Percentiles rank a stretch among this genome's conserved stretches.
Conservation (phyloP, 2,797 vertebrate species). For the Malacoctenus gilli region DNA sequence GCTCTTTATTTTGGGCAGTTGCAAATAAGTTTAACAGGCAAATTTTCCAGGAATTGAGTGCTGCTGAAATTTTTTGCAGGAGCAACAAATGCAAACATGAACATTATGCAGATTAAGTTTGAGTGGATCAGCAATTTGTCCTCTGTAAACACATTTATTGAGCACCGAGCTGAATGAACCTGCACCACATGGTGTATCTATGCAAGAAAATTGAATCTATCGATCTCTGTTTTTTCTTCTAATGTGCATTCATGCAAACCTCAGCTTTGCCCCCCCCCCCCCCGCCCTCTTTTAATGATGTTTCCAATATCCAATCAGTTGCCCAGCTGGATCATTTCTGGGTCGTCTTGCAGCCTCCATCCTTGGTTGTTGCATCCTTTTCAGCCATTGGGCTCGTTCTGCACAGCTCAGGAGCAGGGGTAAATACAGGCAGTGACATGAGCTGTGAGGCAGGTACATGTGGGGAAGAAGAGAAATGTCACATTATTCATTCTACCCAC, state of each 20-base stretch:
- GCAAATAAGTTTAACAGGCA: too few species aligned
- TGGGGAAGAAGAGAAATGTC: slow-evolving; percentile 10
- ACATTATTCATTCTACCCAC: background rate
- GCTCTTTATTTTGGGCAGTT: too few species aligned
- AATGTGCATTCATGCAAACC: too few species aligned
- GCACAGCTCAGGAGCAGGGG: slow-evolving; percentile 1
- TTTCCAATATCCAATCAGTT: slow-evolving; percentile 12
- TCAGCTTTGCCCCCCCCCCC: too few species aligned
- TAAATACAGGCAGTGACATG: slow-evolving; percentile 19
- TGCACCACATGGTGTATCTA: slow-evolving; percentile 7
- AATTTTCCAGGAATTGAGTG: background rate
- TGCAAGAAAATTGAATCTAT: slow-evolving; percentile 29
- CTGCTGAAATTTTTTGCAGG: slow-evolving; percentile 10
- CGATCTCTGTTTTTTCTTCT: slow-evolving; percentile 19
- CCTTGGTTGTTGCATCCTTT: slow-evolving; percentile 14
- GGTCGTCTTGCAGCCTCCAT: slow-evolving; percentile 6
- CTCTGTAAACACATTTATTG: slow-evolving; percentile 29
- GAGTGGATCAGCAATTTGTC: slow-evolving; percentile 28
- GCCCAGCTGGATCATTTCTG: slow-evolving; percentile 2
- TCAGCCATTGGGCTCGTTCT: slow-evolving; percentile 6
- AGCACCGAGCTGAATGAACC: slow-evolving; percentile 19
- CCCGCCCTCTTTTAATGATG: slow-evolving; percentile 12
- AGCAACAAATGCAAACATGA: slow-evolving; percentile 5
- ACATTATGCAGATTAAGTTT: slow-evolving; percentile 28
- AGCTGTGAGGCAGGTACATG: background rate